Conservation (phyloP, 2,797 vertebrate species). For the Ptychadena robeensis region DNA sequence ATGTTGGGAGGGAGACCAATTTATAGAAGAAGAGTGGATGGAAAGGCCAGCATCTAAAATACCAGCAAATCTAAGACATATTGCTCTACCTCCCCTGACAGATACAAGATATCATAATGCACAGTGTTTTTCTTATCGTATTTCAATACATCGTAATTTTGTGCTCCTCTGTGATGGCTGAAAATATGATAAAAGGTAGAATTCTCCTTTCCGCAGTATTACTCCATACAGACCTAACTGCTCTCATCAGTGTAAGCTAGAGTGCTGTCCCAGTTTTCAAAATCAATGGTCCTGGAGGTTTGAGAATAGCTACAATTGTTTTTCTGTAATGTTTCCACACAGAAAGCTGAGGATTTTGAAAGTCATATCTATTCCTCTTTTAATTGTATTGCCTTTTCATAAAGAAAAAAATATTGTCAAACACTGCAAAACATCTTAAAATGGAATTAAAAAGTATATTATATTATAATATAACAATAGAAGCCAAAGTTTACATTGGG, state of each 20-base stretch:
- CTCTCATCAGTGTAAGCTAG: background rate
- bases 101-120: background rate
- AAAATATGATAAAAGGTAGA: constrained; percentile 22
- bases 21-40: background rate
- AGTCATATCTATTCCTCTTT: background rate
- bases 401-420: background rate
- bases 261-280: background rate
- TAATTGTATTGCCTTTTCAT: background rate
- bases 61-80: background rate
- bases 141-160: constrained; percentile 2
- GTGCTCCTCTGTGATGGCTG: constrained; percentile 2
- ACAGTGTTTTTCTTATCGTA: background rate
- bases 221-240: background rate
- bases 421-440: background rate
- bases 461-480: too few relatives aligned
- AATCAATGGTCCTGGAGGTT: constrained; percentile 30
- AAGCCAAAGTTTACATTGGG: too few relatives aligned
- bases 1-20: background rate
- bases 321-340: constrained; percentile 20
- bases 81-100: background rate
- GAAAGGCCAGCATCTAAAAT: background rate
- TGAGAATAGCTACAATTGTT: constrained; percentile 17
- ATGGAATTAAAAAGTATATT: background rate
- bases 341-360: background rate
- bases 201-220: background rate